A percentile compares a stretch with the other conserved stretches of the same genome.
Evolutionary conservation across 2,888 invertebrate species (phyloP).

Genomic region (Ecliptopera silaceata): DNA sequence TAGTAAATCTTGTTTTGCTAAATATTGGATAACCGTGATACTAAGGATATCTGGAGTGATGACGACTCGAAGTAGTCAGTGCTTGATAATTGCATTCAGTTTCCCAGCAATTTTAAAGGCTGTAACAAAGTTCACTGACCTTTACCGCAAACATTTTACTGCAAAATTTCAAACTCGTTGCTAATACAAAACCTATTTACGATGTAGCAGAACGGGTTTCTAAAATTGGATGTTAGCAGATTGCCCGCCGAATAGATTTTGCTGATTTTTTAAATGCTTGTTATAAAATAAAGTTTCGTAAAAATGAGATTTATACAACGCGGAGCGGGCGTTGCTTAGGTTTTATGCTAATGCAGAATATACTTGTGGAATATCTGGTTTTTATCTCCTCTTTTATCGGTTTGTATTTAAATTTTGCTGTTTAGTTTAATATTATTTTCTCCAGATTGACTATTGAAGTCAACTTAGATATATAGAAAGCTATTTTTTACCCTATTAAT

Average conservation of each 20-base stretch:
- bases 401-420: too few relatives aligned
- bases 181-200: constrained; percentile 18
- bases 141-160: constrained; percentile 1
- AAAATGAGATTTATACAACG: constrained; percentile 5
- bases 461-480: too few relatives aligned
- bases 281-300: constrained; percentile 12
- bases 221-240: constrained; percentile 36
- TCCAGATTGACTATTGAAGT: too few relatives aligned
- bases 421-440: too few relatives aligned
- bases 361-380: background rate
- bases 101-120: constrained; percentile 8
- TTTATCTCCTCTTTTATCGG: background rate
- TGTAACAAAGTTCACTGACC: constrained; percentile 27
- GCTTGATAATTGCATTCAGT: background rate
- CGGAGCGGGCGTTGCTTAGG: background rate
- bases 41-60: too few relatives aligned
- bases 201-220: constrained; percentile 38
- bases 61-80: background rate
- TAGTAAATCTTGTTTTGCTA: too few relatives aligned
- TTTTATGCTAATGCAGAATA: background rate
- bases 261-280: constrained; percentile 21
- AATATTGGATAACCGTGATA: too few relatives aligned
- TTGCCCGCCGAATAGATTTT: constrained; percentile 25
- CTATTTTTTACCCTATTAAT: too few relatives aligned
- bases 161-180: constrained; percentile 3